Base-by-base conservation (phyloP, 2,888 invertebrate genomes). In the Drosophila mayaguana region DNA sequence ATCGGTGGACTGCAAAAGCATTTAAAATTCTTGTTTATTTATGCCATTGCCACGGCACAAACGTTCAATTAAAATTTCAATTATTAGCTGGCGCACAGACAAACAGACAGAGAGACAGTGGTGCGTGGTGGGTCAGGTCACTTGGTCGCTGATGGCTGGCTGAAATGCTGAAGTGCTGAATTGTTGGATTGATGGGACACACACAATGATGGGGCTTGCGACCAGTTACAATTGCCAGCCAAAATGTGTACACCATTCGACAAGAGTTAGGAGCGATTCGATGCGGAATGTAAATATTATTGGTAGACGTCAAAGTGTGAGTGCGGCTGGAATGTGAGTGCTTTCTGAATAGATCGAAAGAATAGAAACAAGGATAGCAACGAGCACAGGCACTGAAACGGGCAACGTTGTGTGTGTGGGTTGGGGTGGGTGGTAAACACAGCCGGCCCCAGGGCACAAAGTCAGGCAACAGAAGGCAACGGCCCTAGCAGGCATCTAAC, bases 61-160 rank as follows among this genome's bases (percentile, higher is more conserved):
- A 68, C 67, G 72, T 83, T 83, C 76, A 83, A 83, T 87, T 83
- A 84, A 87, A 83, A 87, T 81, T 87, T 81, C 72, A 83, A 83
- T 83, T 87, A 87, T 87, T 76, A 87, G 76, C 79, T 73, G 72
- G 55, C 53, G 66, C 67, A 64, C 63, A 69, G 64, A 63, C 53
- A 78, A 72, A 66, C 46, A 69, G 50, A 34, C 48, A 48, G 28
- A 36, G 1, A 36, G 45, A 25, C 25, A 46, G 25, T 28, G 48
- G 46, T 20, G 48, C 11, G 32, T 3, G 22, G 53, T 20, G 48
- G 25, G 53, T 43, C 63, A 45, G 48, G 42, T 45, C 45, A 42
- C 20, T 42, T 32, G 53, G 25, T 42, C 40, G 32, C 45, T 40
- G 34, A 11, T 36, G 20, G 40, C 16, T 51, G 22, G 42, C 28